Evolutionary conservation across 2,797 vertebrate species (phyloP), one percentile per base, ranked within the genome.

Genomic region (Pantherophis vulpinus): DNA sequence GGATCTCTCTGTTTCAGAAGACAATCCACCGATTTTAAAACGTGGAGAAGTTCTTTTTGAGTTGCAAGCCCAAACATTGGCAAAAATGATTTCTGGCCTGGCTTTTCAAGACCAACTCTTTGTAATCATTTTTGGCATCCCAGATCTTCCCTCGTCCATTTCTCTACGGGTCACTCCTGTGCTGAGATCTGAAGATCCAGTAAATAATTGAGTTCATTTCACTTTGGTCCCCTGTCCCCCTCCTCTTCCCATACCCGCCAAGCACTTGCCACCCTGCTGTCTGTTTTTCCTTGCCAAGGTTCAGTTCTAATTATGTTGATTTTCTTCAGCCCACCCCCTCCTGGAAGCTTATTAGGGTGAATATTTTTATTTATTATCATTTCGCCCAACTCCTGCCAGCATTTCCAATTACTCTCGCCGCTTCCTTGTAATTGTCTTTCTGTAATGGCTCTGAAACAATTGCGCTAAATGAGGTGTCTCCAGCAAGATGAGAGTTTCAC

Each of bases 351-450:
- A 99, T 99, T 99, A 99, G 98, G 98, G 98, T 98, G 98, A 99
- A 99, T 99, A 98, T 99, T 98, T 99, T 99, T 99, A 99, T 99
- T 99, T 99, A 99, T 99, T 99, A 98, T 98, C 99, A 98, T 99
- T 99, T 99, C 98, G 97, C 98, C 98, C 98, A 98, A 98, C 99
- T 99, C 99, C 99, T 99, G 99, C 99, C 98, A 99, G 99, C 99
- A 99, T 99, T 99, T 99, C 99, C 99, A 99, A 99, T 99, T 99
- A 99, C 99, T 99, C 99, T 99, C 98, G 98, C 99, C 98, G 99
- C 98, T 98, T 98, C 98, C 98, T 99, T 99, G 99, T 99, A 99
- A 99, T 99, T 99, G 99, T 99, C 99, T 99, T 98, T 98, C 98
- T 98, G 98, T 99, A 99, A 99, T 99, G 99, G 99, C 99, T 98